Percentiles rank a stretch among this genome's conserved stretches.
Evolutionary conservation across 2,888 invertebrate genomes (phyloP).

Genomic region (Magallana nippona): DNA sequence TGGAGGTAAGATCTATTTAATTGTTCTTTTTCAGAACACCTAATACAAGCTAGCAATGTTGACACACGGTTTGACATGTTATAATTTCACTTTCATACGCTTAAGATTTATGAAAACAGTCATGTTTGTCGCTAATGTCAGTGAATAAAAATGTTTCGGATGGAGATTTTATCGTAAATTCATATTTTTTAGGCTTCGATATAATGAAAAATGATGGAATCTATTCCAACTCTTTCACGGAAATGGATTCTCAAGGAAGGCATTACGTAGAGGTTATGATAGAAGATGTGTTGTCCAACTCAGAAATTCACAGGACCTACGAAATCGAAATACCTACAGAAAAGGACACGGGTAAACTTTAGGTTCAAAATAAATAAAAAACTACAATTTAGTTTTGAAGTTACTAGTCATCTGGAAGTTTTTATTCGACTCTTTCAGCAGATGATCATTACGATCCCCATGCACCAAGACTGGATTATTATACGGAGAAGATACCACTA

Average conservation of each 20-base stretch:
- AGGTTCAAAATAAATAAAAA: too few species aligned
- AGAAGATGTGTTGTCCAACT: constrained; percentile 55
- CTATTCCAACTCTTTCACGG: constrained; percentile 83
- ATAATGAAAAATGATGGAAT: constrained; percentile 85
- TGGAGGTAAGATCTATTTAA: constrained; percentile 56
- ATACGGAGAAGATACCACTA: neutral
- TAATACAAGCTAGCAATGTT: neutral
- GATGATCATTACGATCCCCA: neutral
- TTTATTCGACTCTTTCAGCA: neutral
- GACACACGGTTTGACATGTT: too few species aligned
- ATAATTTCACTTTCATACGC: too few species aligned
- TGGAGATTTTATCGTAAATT: neutral
- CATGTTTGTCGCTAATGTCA: neutral
- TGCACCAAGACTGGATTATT: neutral
- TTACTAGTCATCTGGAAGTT: too few species aligned
- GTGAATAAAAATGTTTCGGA: neutral
- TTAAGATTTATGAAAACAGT: too few species aligned
- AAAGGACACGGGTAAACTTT: neutral
- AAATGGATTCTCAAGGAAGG: constrained; percentile 72
- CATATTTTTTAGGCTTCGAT: constrained; percentile 82
- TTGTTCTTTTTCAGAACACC: neutral
- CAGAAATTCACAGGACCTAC: constrained; percentile 49
- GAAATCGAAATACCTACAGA: constrained; percentile 38
- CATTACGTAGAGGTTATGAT: constrained; percentile 77
- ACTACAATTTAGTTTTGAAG: too few species aligned